These are phyloP conservation scores for Thereva nobilitata DNA, from an alignment of 2,888 invertebrate genomes.

Conservation along the genomic window DNA sequence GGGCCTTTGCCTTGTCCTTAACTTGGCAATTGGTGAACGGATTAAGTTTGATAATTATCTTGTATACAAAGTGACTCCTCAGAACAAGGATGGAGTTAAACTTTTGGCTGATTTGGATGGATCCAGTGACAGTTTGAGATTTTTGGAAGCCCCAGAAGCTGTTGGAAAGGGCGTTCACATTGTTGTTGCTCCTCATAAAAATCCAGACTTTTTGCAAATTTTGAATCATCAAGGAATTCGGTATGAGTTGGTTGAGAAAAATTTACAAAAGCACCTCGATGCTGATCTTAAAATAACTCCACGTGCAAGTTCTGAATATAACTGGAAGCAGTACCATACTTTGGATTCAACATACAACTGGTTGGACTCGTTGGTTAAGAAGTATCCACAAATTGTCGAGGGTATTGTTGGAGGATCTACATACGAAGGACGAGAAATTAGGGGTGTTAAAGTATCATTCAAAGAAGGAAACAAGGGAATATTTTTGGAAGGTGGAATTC, in stretches of 20 bases:
- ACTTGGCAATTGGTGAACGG: constrained; percentile 26
- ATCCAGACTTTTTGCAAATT: constrained; percentile 49
- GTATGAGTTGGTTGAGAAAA: constrained; percentile 57
- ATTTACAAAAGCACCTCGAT: constrained; percentile 56
- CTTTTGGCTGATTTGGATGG: constrained; percentile 59
- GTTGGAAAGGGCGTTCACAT: constrained; percentile 60
- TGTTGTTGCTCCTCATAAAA: constrained; percentile 54
- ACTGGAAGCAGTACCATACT: constrained; percentile 32
- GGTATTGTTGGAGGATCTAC: constrained; percentile 58
- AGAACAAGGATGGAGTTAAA: constrained; percentile 59
- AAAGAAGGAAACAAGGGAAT: constrained; percentile 51
- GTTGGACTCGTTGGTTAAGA: constrained; percentile 48
- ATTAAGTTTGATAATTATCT: constrained; percentile 63
- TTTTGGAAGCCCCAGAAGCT: constrained; percentile 59
- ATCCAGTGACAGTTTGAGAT: constrained; percentile 57
- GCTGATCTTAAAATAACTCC: constrained; percentile 40
- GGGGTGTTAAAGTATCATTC: constrained; percentile 50
- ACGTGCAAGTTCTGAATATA: constrained; percentile 46
- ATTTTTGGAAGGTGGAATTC: constrained; percentile 53
- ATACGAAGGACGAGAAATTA: constrained; percentile 59
- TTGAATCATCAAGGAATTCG: constrained; percentile 53
- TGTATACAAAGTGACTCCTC: constrained; percentile 64
- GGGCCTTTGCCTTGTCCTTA: constrained; percentile 29
- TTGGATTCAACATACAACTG: constrained; percentile 20
- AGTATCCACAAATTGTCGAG: constrained; percentile 57